Percentiles rank a stretch among this genome's conserved stretches.
Evolutionary conservation across 2,888 invertebrate species (phyloP).

Genomic region (Orthonychiurus folsomi): DNA sequence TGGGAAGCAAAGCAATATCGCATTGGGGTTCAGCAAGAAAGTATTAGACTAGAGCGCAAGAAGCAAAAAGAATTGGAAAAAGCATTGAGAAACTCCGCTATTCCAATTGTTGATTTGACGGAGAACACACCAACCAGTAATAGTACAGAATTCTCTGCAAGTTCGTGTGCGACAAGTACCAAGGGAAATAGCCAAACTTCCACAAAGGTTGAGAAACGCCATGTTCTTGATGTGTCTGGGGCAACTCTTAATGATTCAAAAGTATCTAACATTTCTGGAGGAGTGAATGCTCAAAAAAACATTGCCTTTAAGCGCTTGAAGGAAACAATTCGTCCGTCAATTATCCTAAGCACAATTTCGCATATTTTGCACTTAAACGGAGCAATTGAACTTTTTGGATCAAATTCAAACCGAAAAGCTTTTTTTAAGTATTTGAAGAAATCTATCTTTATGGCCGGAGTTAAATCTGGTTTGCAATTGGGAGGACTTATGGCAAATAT

Average conservation of each 20-base stretch:
- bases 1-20: not conserved
- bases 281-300: too few species aligned
- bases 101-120: not conserved
- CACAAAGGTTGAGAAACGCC: not conserved
- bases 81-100: not conserved
- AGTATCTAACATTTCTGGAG: not conserved
- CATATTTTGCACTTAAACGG: slow-evolving; percentile 24
- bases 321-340: slow-evolving; percentile 18
- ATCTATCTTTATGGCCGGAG: slow-evolving; percentile 28
- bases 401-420: slow-evolving; percentile 19
- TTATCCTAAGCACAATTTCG: slow-evolving; percentile 22
- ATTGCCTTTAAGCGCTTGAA: slow-evolving; percentile 5
- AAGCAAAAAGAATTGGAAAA: not conserved
- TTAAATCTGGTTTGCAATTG: slow-evolving; percentile 22
- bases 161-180: too few species aligned
- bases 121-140: not conserved
- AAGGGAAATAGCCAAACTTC: not conserved
- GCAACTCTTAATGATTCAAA: not conserved
- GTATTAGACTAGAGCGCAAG: not conserved
- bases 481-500: slow-evolving; percentile 22
- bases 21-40: slow-evolving; percentile 13
- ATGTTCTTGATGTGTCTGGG: not conserved
- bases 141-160: not conserved
- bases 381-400: slow-evolving; percentile 20
- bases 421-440: slow-evolving; percentile 27